Conservation (phyloP, 2,888 invertebrate genomes). For the Acanthopleura granulata region DNA sequence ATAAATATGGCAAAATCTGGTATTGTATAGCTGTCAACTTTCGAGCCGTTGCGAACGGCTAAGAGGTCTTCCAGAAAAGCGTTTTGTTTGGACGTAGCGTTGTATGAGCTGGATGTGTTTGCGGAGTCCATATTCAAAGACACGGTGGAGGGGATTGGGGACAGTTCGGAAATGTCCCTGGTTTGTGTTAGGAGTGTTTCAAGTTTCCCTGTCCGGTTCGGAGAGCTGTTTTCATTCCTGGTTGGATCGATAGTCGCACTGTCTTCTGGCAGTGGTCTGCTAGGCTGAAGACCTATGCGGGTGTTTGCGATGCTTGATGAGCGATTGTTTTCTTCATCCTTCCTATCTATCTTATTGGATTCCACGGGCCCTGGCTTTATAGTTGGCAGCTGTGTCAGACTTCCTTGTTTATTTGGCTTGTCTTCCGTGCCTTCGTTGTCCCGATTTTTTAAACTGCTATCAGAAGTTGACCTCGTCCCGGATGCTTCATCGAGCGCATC, state of each 20-base stretch:
- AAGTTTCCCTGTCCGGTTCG: no score
- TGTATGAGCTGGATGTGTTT: no score
- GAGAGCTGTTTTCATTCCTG: no score
- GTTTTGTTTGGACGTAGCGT: no score
- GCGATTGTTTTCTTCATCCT: conserved; percentile 1
- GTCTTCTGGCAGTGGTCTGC: background rate
- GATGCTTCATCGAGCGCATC: background rate
- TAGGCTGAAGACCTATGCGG: background rate
- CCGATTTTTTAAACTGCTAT: background rate
- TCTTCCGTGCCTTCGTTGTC: background rate
- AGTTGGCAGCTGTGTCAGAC: background rate
- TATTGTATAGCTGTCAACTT: background rate
- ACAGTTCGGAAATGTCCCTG: no score
- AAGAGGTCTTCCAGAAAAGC: no score
- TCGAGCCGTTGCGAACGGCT: background rate
- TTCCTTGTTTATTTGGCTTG: background rate
- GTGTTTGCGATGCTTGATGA: background rate
- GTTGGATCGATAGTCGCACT: background rate
- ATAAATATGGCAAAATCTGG: background rate
- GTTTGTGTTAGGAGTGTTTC: no score
- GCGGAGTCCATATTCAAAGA: no score
- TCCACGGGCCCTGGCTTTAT: background rate
- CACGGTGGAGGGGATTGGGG: no score
- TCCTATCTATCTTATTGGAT: conserved; percentile 7
- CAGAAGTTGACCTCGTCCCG: conserved; percentile 3